Conservation (phyloP, 2,888 invertebrate species). For the Tridacna crocea region DNA sequence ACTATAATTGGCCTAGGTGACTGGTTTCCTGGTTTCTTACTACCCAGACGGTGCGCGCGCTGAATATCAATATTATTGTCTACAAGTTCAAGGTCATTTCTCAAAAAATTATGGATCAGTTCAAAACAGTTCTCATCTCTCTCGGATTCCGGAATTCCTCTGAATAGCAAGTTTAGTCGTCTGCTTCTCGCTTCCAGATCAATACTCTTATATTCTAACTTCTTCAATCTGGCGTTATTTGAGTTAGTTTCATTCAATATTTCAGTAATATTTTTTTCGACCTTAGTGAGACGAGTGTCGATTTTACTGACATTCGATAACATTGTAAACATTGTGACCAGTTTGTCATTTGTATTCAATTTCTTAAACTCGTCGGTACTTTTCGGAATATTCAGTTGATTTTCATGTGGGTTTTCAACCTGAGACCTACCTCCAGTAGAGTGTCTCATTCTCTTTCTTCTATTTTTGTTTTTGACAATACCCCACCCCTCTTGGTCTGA, state of each 20-base stretch:
- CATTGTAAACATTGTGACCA: neutral
- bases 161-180: neutral
- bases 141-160: neutral
- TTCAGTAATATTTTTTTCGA: neutral
- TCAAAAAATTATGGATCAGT: neutral
- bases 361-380: too few species aligned
- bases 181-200: constrained; percentile 4
- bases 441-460: too few species aligned
- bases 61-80: neutral
- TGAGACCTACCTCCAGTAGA: too few species aligned
- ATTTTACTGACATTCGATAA: neutral
- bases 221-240: neutral
- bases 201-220: neutral
- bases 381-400: too few species aligned
- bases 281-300: neutral
- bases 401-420: too few species aligned
- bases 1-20: constrained; percentile 13
- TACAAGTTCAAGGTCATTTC: neutral
- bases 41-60: constrained; percentile 4
- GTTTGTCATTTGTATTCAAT: constrained; percentile 9
- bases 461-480: too few species aligned
- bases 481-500: too few species aligned
- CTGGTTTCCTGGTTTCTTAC: neutral
- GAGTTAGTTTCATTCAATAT: neutral
- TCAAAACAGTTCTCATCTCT: neutral